Conservation (phyloP, 2,113 vertebrate genomes). For the Benitochromis conjunctus region DNA sequence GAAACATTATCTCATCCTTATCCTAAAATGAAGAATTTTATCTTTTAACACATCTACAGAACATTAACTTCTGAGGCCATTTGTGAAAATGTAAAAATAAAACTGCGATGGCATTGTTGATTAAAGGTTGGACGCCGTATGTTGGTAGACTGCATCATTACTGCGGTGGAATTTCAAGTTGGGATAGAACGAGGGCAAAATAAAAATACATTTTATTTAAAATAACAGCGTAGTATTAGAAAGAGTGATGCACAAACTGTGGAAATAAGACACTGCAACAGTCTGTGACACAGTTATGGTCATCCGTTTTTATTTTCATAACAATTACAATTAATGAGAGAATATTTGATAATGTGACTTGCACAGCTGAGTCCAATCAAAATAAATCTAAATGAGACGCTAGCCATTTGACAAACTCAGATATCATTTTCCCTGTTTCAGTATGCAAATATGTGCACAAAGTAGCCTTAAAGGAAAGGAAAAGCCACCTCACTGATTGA, state of each 20-base stretch:
- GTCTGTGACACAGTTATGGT: background rate
- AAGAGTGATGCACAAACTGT: conserved; percentile 4
- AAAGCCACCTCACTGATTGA: background rate
- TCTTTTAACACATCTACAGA: background rate
- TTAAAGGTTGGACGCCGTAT: background rate
- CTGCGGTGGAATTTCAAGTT: background rate
- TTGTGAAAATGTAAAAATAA: background rate
- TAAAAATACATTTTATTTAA: background rate
- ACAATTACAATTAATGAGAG: conserved; percentile 4
- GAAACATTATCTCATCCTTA: background rate
- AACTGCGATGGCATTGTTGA: background rate
- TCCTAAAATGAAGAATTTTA: background rate
- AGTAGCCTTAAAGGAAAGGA: background rate
- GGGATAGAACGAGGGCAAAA: background rate
- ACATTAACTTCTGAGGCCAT: background rate
- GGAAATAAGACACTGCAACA: background rate
- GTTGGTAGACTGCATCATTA: background rate
- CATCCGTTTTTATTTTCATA: background rate
- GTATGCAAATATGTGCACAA: background rate
- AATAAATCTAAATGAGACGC: background rate
- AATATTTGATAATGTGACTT: background rate
- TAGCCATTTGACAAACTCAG: background rate
- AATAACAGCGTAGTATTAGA: background rate
- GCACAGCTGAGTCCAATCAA: background rate
- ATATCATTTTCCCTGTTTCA: background rate